Evolutionary conservation across 2,113 vertebrate species (phyloP).

Genomic region (Amazona guildingii): DNA sequence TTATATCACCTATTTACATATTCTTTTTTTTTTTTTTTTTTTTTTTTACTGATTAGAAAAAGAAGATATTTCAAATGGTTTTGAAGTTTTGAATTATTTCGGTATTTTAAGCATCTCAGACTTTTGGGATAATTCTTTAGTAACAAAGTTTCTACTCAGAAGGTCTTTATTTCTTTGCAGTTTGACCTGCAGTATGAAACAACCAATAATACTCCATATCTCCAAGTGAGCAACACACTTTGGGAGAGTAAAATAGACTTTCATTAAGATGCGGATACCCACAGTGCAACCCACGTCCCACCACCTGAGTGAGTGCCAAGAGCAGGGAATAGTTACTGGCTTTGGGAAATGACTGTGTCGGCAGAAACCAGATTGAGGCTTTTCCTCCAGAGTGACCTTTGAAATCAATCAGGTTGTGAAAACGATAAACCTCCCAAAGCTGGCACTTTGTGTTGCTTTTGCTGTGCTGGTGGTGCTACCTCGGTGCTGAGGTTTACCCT

Average conservation of each 20-base stretch:
- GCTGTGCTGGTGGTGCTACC: not conserved
- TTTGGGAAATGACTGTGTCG: not conserved
- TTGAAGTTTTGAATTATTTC: not conserved
- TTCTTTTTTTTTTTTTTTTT: not conserved
- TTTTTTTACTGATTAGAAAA: not conserved
- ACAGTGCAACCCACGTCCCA: not conserved
- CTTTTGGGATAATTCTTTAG: not conserved
- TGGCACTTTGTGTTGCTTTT: not conserved
- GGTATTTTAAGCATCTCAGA: not conserved
- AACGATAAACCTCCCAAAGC: not conserved
- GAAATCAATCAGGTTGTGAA: constrained; percentile 30
- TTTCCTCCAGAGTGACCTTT: constrained; percentile 50
- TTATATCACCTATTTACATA: not conserved
- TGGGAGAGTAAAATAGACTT: not conserved
- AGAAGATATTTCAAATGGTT: not conserved
- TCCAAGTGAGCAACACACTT: constrained; percentile 17
- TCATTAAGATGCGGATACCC: constrained; percentile 19
- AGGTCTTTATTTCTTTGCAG: not conserved
- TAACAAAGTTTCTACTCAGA: not conserved
- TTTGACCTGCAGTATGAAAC: not conserved
- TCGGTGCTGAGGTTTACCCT: not conserved
- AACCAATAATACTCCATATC: not conserved
- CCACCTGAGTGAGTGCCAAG: constrained; percentile 19
- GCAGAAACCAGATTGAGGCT: constrained; percentile 30
- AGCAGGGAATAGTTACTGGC: constrained; percentile 17